Base-by-base conservation (phyloP, 2,113 vertebrate genomes). In the Gnathonemus echidnorhynchus region DNA sequence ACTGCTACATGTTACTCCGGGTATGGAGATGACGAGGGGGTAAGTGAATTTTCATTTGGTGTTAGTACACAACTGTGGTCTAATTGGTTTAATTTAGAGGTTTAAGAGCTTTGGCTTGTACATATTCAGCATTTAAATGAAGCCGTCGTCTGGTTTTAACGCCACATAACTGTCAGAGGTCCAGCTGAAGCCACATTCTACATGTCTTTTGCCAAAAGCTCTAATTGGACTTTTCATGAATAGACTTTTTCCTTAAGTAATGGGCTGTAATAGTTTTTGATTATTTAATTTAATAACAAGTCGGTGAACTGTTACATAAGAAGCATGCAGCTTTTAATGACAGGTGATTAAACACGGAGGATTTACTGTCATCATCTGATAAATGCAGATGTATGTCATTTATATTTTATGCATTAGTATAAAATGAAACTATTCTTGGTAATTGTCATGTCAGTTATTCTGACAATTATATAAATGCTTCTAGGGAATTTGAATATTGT, bases 1-100 rank as follows among this genome's bases (percentile, higher is more conserved):
- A 99, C 98, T 0, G 97, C 97, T 39, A 97, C 97, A 89, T 98
- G 98, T 93, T 99, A 98, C 89, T 97, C 97, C 11, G 98, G 98
- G 86, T 99, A 95, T 13, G 97, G 97, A 31, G 97, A 99, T 91
- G 97, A 99, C 21, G 95, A 98, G 77, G 95, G 98, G 97, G 98
- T 99, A 92, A 89, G 92, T 89, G 39, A 39, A 77, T 42, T 88
- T n/a, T n/a, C 77, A 70, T 89, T 7, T 88, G 6, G 53, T 45
- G 42, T 87, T 31, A n/a, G 48, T 27, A 46, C 45, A 27, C 24
- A 70, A 1, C 58, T 35, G 35, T 17, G 7, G 77, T 50, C 31
- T 39, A 42, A 80, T 39, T 80, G 35, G 35, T 35, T 80, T 80
- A 17, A 39, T 15, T 42, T 5, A 19, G 74, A 80, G 15, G 5